Base-by-base conservation (phyloP, 2,113 vertebrate species). In the Oryzias javanicus region DNA sequence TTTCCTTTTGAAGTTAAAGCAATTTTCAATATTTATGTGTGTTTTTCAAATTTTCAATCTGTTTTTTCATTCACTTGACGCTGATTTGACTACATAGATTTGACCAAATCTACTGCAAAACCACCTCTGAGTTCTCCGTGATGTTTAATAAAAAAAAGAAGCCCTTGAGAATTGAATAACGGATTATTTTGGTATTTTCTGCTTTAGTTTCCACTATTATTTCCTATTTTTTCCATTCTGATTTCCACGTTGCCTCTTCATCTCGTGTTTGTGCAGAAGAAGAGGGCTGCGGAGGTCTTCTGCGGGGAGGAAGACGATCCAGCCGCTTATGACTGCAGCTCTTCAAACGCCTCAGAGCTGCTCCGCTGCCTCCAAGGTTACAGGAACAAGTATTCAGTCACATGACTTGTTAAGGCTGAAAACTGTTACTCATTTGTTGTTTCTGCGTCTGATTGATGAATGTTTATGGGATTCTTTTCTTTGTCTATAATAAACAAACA, bases 281-380 rank as follows among this genome's bases (percentile, higher is more conserved):
- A 94, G 84, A 94, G 94, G 76, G 91, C 93, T 15, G 93, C 94
- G 84, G 94, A 94, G 71, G 88, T 95, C 76, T 94, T 95, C 87
- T 92, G 94, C 48, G 93, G 91, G 79, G 93, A 93, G 80, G 92
- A 93, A 77, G 93, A 94, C 68, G 93, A 94, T 70, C 92, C 93
- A 1, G 94, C 92, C 1, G 94, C 92, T 0, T 94, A 94, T 1
- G 94, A 95, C 68, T 91, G 95, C 85, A 94, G 92, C 35, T 92
- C 93, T 0, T 94, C 94, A 59, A 93, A 94, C 0, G 88, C 93
- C 7, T 93, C 94, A 0, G 93, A 94, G 80, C 89, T 95, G 44
- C 93, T 97, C 59, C 89, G 76, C 18, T 85, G 76, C 82, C 85
- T 91, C 46, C 77, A 62, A 70, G 84, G 91, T 92, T 74, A 49